Conservation (phyloP, 2,888 invertebrate species). For the Ornithoptera alexandrae region DNA sequence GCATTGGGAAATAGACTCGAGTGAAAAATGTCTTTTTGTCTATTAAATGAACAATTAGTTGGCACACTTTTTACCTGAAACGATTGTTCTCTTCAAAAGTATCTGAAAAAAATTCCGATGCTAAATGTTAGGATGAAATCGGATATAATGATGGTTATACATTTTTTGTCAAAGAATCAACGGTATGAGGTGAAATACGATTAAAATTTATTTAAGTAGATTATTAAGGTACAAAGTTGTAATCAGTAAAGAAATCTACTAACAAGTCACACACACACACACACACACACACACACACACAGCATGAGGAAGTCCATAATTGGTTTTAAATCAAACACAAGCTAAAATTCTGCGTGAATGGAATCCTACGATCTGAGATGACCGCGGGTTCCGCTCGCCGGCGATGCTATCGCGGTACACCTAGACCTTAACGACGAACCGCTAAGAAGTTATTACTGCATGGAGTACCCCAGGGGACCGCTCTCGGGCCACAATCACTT, state of each 20-base stretch:
- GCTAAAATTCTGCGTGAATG: constrained; percentile 76
- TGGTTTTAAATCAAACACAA: constrained; percentile 79
- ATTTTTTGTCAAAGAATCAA: no score
- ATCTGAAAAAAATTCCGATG: no score
- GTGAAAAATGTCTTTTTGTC: not conserved
- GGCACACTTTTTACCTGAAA: no score
- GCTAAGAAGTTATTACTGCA: constrained; percentile 21
- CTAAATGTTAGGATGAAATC: no score
- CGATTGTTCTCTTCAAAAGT: no score
- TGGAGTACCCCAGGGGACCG: constrained; percentile 12
- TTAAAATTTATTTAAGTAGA: no score
- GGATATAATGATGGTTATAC: no score
- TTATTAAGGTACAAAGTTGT: not conserved
- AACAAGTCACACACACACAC: constrained; percentile 3
- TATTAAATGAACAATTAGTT: no score
- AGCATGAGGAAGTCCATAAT: constrained; percentile 77
- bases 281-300: constrained; percentile 35
- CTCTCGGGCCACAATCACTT: not conserved
- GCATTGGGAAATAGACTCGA: constrained; percentile 64
- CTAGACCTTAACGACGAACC: constrained; percentile 53
- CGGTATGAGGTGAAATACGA: no score
- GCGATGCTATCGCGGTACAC: constrained; percentile 73
- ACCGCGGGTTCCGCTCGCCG: constrained; percentile 66
- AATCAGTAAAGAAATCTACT: not conserved
- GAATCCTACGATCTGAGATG: constrained; percentile 77